Percentiles rank a stretch among this genome's conserved stretches.
Evolutionary conservation across 1,140 invertebrate genomes (phyloP).

Genomic region (Drosophila triauraria): DNA sequence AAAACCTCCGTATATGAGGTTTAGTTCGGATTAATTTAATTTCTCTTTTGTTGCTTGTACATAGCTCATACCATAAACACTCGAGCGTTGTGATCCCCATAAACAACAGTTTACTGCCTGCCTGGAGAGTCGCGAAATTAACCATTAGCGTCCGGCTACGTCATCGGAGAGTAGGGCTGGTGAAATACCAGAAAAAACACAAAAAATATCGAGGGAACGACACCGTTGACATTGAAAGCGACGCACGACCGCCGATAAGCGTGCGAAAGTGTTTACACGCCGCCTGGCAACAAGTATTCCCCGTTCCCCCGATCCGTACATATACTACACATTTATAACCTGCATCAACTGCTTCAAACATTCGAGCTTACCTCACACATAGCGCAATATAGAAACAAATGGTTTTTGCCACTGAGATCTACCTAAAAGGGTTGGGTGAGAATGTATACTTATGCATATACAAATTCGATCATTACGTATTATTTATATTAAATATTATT

Average conservation of each 20-base stretch:
- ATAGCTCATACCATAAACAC: conserved; percentile 15
- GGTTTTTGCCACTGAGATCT: not conserved
- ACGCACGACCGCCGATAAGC: conserved; percentile 53
- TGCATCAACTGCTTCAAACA: conserved; percentile 12
- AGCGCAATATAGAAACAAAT: not conserved
- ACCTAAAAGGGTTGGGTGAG: not conserved
- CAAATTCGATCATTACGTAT: no score
- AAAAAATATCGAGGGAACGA: conserved; percentile 51
- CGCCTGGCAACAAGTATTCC: conserved; percentile 64
- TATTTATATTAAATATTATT: no score
- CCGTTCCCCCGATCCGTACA: not conserved
- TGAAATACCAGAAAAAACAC: conserved; percentile 54
- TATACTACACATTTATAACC: not conserved
- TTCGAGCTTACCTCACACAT: conserved; percentile 8
- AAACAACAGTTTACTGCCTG: conserved; percentile 27
- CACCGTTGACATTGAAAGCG: conserved; percentile 77
- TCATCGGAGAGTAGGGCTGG: conserved; percentile 55
- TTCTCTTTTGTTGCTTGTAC: not conserved
- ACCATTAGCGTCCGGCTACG: conserved; percentile 43
- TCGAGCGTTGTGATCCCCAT: conserved; percentile 35
- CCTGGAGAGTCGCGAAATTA: conserved; percentile 16
- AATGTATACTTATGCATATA: no score
- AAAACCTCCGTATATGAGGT: conserved; percentile 1
- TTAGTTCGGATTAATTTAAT: conserved; percentile 18
- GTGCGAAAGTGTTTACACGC: conserved; percentile 34